Base-by-base conservation (phyloP, 2,113 vertebrate genomes). In the Reinhardtius hippoglossoides region DNA sequence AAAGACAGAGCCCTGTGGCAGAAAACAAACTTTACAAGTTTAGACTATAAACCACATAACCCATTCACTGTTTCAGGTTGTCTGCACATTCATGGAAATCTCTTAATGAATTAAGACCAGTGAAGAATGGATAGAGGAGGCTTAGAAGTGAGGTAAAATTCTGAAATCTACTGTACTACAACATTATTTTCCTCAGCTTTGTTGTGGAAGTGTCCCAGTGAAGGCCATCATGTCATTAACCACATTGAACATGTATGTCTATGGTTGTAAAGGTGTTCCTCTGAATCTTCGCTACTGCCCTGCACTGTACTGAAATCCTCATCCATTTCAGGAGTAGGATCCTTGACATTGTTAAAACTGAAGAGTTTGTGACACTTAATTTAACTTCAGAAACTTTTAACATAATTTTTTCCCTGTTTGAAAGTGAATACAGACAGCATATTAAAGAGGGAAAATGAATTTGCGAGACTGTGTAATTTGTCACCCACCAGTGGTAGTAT, bases 1-100 rank as follows among this genome's bases (percentile, higher is more conserved):
- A 99, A 98, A 35, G 98, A 99, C 4, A 98, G 93, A 7, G 97
- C 89, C 98, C 98, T 99, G 92, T 55, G 77, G 83, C 72, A 87
- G 15, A 24, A 69, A 44, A 1, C 31, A 31, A 31, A 31, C 31
- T 31, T 7, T 7, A 31, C 31, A 31, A 31, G 6, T 31, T 31
- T 4, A 31, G 31, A 31, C 31, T 31, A 31, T 31, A 7, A 31
- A 31, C 31, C 31, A 31, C 31, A 31, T 31, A 31, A 7, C 31
- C 6, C 6, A 31, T 31, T 0, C 31, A 5, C 31, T 7, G 31
- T 31, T 31, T 31, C 31, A 31, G 31, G 31, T 31, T 31, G 31
- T 31, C 31, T 31, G 5, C 31, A 31, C 31, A 7, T 31, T 31
- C 31, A 31, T 31, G 5, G 6, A 7, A 31, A 31, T n/a, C 35